phyloP scores from a whole-genome alignment of 1,140 invertebrate species.

The Drosophila ananassae region DNA sequence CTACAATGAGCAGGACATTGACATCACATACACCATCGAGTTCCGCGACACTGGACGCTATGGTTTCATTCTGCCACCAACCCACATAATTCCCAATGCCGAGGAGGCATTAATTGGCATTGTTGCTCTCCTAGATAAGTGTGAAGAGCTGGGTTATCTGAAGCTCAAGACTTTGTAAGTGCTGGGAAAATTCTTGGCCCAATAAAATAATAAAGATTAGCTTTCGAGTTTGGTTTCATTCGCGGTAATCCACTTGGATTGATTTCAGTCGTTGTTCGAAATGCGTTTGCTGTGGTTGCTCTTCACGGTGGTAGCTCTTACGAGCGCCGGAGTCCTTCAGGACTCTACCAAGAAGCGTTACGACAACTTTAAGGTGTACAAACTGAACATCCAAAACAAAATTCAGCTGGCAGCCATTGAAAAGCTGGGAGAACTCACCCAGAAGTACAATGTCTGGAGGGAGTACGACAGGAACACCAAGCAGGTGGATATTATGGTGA shows the following conservation, averaged over 20 bases:
- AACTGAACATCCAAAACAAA: slow-evolving; percentile 50
- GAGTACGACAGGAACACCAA: slow-evolving; percentile 57
- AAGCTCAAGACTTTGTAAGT: slow-evolving; percentile 32
- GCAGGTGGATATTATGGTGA: slow-evolving; percentile 70
- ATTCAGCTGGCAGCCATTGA: slow-evolving; percentile 51
- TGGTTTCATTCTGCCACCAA: slow-evolving; percentile 94
- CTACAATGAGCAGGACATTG: slow-evolving; percentile 86
- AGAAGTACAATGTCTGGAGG: slow-evolving; percentile 75
- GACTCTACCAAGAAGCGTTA: slow-evolving; percentile 43
- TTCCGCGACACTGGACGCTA: slow-evolving; percentile 90
- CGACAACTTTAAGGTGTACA: slow-evolving; percentile 63
- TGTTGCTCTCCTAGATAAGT: slow-evolving; percentile 87
- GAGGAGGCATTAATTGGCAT: slow-evolving; percentile 92
- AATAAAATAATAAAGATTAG: slow-evolving; percentile 66
- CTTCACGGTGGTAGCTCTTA: slow-evolving; percentile 43
- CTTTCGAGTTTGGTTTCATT: slow-evolving; percentile 11
- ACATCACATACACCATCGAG: slow-evolving; percentile 87
- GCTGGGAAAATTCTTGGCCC: slow-evolving; percentile 24
- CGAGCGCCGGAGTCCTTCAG: slow-evolving; percentile 41
- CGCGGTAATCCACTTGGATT: not conserved
- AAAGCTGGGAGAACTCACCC: slow-evolving; percentile 34
- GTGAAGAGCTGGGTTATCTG: slow-evolving; percentile 59
- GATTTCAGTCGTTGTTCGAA: slow-evolving; percentile 26
- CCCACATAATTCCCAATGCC: slow-evolving; percentile 91
- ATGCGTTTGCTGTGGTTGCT: slow-evolving; percentile 63